A percentile compares a stretch with the other conserved stretches of the same genome.
These are phyloP conservation scores for Drosophila flavopinicola DNA, from an alignment of 2,888 invertebrate species.

Conservation along the genomic window DNA sequence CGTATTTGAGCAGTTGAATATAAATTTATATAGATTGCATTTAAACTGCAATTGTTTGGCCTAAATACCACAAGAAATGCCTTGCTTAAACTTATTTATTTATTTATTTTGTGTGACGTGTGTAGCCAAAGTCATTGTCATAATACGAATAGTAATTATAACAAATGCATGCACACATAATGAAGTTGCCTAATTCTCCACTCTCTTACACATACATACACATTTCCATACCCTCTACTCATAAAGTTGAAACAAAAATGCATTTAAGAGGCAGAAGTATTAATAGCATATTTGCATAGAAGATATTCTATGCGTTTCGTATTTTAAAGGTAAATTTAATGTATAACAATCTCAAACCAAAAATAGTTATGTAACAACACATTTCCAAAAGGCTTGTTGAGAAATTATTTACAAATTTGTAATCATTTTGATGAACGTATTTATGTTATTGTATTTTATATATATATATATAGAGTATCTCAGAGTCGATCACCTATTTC, in stretches of 20 bases:
- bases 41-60: slow-evolving; percentile 42
- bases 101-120: slow-evolving; percentile 34
- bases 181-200: slow-evolving; percentile 10
- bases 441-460: too few relatives aligned
- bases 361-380: too few relatives aligned
- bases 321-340: too few relatives aligned
- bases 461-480: neutral
- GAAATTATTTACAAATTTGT: too few relatives aligned
- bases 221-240: neutral
- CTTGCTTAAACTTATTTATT: slow-evolving; percentile 21
- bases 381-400: too few relatives aligned
- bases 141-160: slow-evolving; percentile 34
- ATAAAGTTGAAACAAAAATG: neutral
- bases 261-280: too few relatives aligned
- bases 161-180: slow-evolving; percentile 7
- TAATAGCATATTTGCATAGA: too few relatives aligned
- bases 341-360: too few relatives aligned
- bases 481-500: neutral
- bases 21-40: slow-evolving; percentile 30
- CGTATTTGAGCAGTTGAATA: slow-evolving; percentile 11
- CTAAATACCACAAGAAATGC: slow-evolving; percentile 28
- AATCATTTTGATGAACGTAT: too few relatives aligned
- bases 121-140: slow-evolving; percentile 18
- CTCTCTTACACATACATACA: neutral
- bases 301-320: too few relatives aligned